Percentiles rank a stretch among this genome's conserved stretches.
Conservation (phyloP, 2,113 vertebrate species). For the Nansenia antarctica region DNA sequence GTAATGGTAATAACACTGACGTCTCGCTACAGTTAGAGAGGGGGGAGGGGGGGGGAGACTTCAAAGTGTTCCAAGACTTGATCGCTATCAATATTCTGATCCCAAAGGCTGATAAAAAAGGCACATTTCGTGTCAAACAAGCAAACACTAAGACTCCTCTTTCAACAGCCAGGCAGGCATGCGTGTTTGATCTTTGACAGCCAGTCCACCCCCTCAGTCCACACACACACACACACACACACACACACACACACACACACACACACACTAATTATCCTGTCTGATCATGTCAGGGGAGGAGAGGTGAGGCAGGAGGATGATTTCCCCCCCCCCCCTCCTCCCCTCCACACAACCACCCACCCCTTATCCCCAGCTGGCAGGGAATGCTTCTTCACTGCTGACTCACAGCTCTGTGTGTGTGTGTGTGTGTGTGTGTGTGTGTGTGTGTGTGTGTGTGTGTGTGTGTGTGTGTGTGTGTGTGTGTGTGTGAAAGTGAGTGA, state of each 20-base stretch:
- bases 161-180: background rate
- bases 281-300: slow-evolving; percentile 57
- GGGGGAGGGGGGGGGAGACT: no score
- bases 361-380: slow-evolving; percentile 4
- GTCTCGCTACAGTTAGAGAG: background rate
- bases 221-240: background rate
- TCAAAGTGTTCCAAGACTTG: no score
- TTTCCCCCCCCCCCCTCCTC: no score
- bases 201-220: background rate
- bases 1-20: no score
- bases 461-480: no score
- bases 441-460: no score
- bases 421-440: no score
- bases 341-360: no score
- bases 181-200: background rate
- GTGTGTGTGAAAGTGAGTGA: no score
- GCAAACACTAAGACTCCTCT: background rate
- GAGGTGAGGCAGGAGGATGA: background rate
- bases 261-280: slow-evolving; percentile 43
- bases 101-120: background rate
- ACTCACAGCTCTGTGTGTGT: no score
- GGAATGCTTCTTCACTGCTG: slow-evolving; percentile 12
- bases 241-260: slow-evolving; percentile 3
- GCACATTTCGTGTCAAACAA: background rate
- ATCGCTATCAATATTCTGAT: background rate